phyloP scores from a whole-genome alignment of 2,888 invertebrate species.

The Troides oblongomaculatus region DNA sequence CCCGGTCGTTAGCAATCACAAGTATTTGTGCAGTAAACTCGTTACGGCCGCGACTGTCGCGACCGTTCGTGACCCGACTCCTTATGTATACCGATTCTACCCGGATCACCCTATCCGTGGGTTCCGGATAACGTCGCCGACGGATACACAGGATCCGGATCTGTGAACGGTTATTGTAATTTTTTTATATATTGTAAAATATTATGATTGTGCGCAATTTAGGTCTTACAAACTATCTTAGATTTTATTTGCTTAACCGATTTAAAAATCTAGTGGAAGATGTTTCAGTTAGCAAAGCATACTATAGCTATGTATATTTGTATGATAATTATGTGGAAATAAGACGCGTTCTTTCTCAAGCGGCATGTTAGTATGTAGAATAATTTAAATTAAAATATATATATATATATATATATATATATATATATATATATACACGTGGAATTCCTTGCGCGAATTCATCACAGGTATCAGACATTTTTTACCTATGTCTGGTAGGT shows the following conservation, averaged over 20 bases:
- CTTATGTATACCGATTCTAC: conserved; percentile 39
- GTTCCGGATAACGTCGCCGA: conserved; percentile 9
- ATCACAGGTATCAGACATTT: too few relatives aligned
- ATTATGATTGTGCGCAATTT: too few relatives aligned
- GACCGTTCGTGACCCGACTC: conserved; percentile 58
- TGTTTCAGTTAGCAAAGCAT: too few relatives aligned
- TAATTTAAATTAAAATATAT: neutral
- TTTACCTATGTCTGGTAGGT: too few relatives aligned
- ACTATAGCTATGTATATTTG: neutral
- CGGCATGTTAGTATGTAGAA: neutral
- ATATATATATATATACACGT: too few relatives aligned
- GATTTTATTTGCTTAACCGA: too few relatives aligned
- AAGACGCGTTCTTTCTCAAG: neutral
- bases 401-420: neutral
- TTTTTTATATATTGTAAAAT: neutral
- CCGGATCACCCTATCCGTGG: conserved; percentile 21
- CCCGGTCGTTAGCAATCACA: conserved; percentile 61
- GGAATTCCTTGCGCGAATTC: too few relatives aligned
- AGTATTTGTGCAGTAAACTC: conserved; percentile 58
- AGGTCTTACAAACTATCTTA: neutral
- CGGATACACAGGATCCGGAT: neutral
- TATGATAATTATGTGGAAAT: neutral
- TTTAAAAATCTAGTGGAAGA: too few relatives aligned
- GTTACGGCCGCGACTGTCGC: conserved; percentile 51
- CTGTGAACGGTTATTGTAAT: neutral